A percentile compares a stretch with the other conserved stretches of the same genome.
Conservation (phyloP, 2,888 invertebrate species). For the Molorchus minor region DNA sequence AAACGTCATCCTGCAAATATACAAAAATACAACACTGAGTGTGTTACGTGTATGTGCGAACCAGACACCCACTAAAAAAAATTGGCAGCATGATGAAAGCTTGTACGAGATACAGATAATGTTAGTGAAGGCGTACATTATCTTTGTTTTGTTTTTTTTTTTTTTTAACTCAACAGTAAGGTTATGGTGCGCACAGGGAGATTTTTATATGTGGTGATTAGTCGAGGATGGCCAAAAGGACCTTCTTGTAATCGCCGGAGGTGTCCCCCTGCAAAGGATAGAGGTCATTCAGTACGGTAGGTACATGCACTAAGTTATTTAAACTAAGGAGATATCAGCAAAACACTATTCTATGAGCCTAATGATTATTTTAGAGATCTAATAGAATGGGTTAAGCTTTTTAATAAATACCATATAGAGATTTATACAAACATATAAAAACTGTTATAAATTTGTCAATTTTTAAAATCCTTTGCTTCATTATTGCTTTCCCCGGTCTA, state of each 20-base stretch:
- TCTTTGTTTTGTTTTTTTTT: too few species aligned
- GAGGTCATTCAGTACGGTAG: conserved; percentile 46
- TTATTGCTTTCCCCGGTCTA: too few species aligned
- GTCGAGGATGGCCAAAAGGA: conserved; percentile 85
- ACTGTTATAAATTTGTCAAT: too few species aligned
- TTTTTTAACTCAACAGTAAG: conserved; percentile 37
- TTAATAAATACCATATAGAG: too few species aligned
- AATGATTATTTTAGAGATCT: too few species aligned
- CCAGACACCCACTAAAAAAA: conserved; percentile 12
- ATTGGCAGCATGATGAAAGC: conserved; percentile 58
- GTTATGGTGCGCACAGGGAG: conserved; percentile 47
- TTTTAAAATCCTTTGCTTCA: too few species aligned
- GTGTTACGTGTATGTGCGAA: conserved; percentile 24
- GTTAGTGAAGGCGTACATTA: conserved; percentile 40
- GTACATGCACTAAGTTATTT: conserved; percentile 31
- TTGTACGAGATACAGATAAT: conserved; percentile 35
- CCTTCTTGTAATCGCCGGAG: conserved; percentile 92
- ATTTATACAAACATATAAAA: too few species aligned
- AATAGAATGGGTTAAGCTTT: too few species aligned
- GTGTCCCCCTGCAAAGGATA: conserved; percentile 84
- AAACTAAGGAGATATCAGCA: too few species aligned
- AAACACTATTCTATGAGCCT: too few species aligned
- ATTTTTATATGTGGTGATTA: conserved; percentile 44
- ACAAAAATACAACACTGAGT: conserved; percentile 41
- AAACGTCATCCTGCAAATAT: conserved; percentile 75